Evolutionary conservation across 2,797 vertebrate species (phyloP).

Genomic region (Semaprochilodus insignis): DNA sequence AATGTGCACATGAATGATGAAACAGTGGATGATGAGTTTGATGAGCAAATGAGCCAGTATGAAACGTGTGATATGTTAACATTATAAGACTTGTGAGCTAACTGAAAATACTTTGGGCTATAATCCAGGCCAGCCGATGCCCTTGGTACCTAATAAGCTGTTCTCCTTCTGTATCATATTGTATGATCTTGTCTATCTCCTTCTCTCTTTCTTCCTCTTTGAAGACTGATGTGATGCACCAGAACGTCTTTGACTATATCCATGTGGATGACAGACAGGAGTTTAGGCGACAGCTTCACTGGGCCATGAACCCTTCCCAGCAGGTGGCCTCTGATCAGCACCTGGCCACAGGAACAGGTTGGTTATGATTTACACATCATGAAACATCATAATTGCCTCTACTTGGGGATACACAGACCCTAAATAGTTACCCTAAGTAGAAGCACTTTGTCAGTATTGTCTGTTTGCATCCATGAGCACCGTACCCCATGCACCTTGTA

Average conservation of each 20-base stretch:
- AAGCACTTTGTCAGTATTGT: background rate
- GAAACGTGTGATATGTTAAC: too few species aligned
- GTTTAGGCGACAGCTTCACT: conserved; percentile 94
- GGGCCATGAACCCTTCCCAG: conserved; percentile 95
- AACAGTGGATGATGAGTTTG: too few species aligned
- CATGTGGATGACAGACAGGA: conserved; percentile 96
- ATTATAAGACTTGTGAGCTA: too few species aligned
- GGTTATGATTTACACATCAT: conserved; percentile 55
- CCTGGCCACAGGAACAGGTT: conserved; percentile 75
- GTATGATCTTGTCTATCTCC: conserved; percentile 37
- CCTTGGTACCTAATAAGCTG: background rate
- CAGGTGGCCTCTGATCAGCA: conserved; percentile 73
- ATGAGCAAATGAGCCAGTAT: too few species aligned
- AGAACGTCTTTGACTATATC: conserved; percentile 96
- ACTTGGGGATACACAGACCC: too few species aligned
- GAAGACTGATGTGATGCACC: conserved; percentile 99
- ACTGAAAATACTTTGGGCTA: too few species aligned
- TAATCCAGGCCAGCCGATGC: too few species aligned
- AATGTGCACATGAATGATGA: too few species aligned
- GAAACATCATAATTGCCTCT: too few species aligned
- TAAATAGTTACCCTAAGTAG: too few species aligned
- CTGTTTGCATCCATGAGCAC: background rate
- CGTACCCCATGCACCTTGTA: background rate
- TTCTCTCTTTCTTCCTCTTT: background rate
- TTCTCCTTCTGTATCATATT: conserved; percentile 19